A percentile compares a stretch with the other conserved stretches of the same genome.
Evolutionary conservation across 2,113 vertebrate species (phyloP).

Genomic region (Pseudolaguvia tuberculata): DNA sequence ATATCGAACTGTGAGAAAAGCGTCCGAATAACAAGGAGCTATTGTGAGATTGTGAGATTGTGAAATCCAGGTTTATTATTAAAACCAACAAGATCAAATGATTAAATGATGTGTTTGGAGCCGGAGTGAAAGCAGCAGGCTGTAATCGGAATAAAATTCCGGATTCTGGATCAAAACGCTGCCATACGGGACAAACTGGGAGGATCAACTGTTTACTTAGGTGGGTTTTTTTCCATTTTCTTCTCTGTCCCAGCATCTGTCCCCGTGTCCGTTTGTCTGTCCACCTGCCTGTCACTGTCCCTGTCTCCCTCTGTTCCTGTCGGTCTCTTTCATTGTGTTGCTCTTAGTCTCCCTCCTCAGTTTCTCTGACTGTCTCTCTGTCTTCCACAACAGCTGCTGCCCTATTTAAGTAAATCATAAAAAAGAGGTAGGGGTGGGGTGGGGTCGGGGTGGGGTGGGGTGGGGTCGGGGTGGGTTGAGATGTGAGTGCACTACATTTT

Average conservation of each 20-base stretch:
- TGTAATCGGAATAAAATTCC: conserved; percentile 5
- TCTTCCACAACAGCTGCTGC: conserved; percentile 67
- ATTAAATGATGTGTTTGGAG: conserved; percentile 2
- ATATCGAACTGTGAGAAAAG: conserved; percentile 9
- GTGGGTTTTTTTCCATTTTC: conserved; percentile 52
- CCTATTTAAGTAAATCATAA: conserved; percentile 67
- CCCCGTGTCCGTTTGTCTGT: too few relatives aligned
- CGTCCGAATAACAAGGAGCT: conserved; percentile 18
- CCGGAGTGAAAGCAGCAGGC: conserved; percentile 15
- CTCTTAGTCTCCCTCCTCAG: conserved; percentile 36
- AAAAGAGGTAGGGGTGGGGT: conserved; percentile 39
- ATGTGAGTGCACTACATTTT: background rate
- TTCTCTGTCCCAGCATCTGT: too few relatives aligned
- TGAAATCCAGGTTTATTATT: too few relatives aligned
- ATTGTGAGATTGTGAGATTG: background rate
- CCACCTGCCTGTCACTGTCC: too few relatives aligned
- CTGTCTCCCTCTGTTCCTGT: too few relatives aligned
- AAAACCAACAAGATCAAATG: conserved; percentile 11
- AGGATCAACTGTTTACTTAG: conserved; percentile 65
- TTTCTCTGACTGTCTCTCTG: background rate
- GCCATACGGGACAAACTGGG: conserved; percentile 55
- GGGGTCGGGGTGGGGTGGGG: too few relatives aligned
- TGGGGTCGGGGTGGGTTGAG: background rate
- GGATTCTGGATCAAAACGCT: background rate
- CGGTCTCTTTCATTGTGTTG: too few relatives aligned